These are phyloP conservation scores for Lycaena phlaeas DNA, from an alignment of 2,888 invertebrate genomes.

Conservation along the genomic window DNA sequence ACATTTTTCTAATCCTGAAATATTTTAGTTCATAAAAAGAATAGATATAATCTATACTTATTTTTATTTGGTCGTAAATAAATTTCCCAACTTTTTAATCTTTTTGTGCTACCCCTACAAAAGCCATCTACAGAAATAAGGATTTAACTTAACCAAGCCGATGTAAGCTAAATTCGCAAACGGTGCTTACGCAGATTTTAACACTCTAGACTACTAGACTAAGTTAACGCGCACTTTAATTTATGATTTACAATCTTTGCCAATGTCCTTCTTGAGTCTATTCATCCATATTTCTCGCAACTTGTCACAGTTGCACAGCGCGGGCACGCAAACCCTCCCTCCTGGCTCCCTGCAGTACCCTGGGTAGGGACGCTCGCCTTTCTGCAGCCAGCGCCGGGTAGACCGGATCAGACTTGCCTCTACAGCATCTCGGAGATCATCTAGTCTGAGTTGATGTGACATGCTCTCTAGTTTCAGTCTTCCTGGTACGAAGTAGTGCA, in stretches of 20 bases:
- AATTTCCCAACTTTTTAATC: too few relatives aligned
- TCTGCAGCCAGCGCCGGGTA: constrained; percentile 41
- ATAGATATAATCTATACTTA: too few relatives aligned
- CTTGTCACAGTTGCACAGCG: constrained; percentile 45
- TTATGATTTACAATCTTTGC: neutral
- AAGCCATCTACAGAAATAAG: too few relatives aligned
- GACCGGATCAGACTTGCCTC: constrained; percentile 3
- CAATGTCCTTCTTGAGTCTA: constrained; percentile 16
- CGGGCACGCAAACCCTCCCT: constrained; percentile 32
- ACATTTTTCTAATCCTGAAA: too few relatives aligned
- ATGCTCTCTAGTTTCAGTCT: constrained; percentile 32
- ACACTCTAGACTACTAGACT: too few relatives aligned
- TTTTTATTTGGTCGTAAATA: too few relatives aligned
- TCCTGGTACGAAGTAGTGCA: constrained; percentile 42
- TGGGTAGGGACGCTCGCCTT: constrained; percentile 46
- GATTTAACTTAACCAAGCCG: too few relatives aligned
- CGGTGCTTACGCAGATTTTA: too few relatives aligned
- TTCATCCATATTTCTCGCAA: constrained; percentile 35
- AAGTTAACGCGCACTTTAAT: too few relatives aligned
- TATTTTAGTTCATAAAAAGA: too few relatives aligned
- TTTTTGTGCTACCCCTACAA: too few relatives aligned
- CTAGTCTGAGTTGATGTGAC: constrained; percentile 23
- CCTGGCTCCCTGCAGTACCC: constrained; percentile 56
- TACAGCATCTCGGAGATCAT: constrained; percentile 8
- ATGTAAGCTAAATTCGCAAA: too few relatives aligned